Evolutionary conservation across 2,113 vertebrate species (phyloP).

Genomic region (Balaenoptera acutorostrata): DNA sequence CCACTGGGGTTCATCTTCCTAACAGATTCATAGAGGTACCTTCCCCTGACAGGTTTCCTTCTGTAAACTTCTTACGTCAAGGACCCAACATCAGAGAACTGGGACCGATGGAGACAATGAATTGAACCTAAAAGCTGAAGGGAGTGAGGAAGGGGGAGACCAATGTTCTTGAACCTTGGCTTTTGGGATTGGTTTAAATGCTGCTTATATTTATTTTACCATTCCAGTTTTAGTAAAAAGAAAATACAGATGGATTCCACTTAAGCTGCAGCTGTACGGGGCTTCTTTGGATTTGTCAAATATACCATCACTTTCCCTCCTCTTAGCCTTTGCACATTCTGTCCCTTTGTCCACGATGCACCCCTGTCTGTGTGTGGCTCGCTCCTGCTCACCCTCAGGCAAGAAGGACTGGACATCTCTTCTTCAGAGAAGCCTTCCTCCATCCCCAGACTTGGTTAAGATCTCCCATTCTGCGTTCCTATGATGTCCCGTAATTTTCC

Average conservation of each 20-base stretch:
- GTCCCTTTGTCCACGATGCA: neutral
- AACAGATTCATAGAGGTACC: neutral
- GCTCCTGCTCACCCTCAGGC: neutral
- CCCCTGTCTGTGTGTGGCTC: neutral
- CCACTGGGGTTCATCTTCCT: neutral
- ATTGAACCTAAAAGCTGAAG: neutral
- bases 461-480: neutral
- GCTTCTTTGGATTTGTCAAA: neutral
- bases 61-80: neutral
- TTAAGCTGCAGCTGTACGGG: neutral
- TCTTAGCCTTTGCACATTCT: neutral
- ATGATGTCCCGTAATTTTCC: neutral
- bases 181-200: neutral
- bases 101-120: neutral
- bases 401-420: neutral
- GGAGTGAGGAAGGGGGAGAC: neutral
- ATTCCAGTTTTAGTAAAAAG: neutral
- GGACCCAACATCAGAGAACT: rapidly evolving
- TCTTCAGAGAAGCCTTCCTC: neutral
- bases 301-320: neutral
- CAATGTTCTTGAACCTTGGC: neutral
- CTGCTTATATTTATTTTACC: neutral
- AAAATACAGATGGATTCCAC: neutral
- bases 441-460: neutral
- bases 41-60: neutral